Percentiles rank a stretch among this genome's conserved stretches.
Conservation (phyloP, 2,888 invertebrate species). For the Papilio demoleus region DNA sequence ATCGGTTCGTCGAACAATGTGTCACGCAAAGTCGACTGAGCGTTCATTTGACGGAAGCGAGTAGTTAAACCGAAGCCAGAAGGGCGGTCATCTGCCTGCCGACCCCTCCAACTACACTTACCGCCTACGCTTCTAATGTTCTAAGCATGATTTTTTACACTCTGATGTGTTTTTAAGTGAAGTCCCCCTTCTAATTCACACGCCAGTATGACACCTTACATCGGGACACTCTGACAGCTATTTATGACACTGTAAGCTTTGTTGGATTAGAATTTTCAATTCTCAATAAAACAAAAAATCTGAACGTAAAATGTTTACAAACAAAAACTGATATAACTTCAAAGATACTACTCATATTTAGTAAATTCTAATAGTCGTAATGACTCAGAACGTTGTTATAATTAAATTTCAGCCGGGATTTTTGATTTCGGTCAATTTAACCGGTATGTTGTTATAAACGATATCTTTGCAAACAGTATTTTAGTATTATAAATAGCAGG, state of each 20-base stretch:
- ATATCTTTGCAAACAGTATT: no score
- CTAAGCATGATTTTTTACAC: constrained; percentile 60
- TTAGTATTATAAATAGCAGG: no score
- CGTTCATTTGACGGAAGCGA: constrained; percentile 71
- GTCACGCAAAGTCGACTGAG: constrained; percentile 53
- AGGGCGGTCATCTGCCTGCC: constrained; percentile 70
- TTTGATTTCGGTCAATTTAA: no score
- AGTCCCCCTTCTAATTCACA: constrained; percentile 49
- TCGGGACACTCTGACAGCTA: neutral
- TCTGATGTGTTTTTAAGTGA: constrained; percentile 70
- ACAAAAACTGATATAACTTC: no score
- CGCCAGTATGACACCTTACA: constrained; percentile 14
- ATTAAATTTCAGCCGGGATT: no score
- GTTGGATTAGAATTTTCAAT: neutral
- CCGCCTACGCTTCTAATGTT: constrained; percentile 65
- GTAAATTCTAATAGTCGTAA: no score
- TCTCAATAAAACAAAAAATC: no score
- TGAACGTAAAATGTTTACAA: no score
- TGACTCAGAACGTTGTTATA: no score
- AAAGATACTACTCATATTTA: no score
- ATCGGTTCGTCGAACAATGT: constrained; percentile 49
- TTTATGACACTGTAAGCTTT: constrained; percentile 1
- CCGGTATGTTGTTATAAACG: no score
- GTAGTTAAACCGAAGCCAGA: constrained; percentile 77
- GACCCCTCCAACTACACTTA: constrained; percentile 67